Base-by-base conservation (phyloP, 2,888 invertebrate species). In the Dugesia japonica region DNA sequence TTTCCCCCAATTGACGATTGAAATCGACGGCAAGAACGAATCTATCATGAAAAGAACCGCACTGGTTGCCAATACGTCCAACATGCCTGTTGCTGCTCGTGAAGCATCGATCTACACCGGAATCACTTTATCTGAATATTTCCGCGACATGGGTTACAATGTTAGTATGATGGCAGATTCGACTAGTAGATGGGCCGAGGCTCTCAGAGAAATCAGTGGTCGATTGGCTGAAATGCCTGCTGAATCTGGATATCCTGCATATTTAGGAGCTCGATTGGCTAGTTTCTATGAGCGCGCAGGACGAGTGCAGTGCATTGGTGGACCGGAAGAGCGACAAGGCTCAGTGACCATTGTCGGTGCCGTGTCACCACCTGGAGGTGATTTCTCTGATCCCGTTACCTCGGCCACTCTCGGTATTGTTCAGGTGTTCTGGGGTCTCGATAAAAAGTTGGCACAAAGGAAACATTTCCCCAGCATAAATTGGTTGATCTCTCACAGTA, bases 91-190 rank as follows among this genome's bases (percentile, higher is more conserved):
- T 79, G 98, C 98, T 82, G 98, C 98, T 86, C 90, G 98, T 86
- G 98, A 98, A 87, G 98, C 98, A 79, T 98, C 97, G 84, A 99
- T 98, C 85, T 98, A 98, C 86, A 98, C 98, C 79, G 92, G 92
- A 82, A 99, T 99, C 86, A 99, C 98, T 0, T 88, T 98, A n/a
- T 94, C 97, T 28, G 98, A 99, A 86, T 98, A 99, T 87, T 98
- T 95, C 91, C 86, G 88, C 81, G 88, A 88, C 86, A 95, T 95
- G 98, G 98, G 98, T 84, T 94, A 95, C 89, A 92, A 99, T 86
- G 98, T 98, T 72, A 94, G 97, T 81, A 99, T 98, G 98, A 99
- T 99, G 98, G 98, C 98, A 79, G 98, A 98, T 87, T 98, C 97
- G 28, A 99, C 98, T 26, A 98, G 97, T 17, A 92, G 98, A 87